Percentiles rank a stretch among this genome's conserved stretches.
Evolutionary conservation across 1,140 invertebrate species (phyloP).

Genomic region (Aradophagus sp.): DNA sequence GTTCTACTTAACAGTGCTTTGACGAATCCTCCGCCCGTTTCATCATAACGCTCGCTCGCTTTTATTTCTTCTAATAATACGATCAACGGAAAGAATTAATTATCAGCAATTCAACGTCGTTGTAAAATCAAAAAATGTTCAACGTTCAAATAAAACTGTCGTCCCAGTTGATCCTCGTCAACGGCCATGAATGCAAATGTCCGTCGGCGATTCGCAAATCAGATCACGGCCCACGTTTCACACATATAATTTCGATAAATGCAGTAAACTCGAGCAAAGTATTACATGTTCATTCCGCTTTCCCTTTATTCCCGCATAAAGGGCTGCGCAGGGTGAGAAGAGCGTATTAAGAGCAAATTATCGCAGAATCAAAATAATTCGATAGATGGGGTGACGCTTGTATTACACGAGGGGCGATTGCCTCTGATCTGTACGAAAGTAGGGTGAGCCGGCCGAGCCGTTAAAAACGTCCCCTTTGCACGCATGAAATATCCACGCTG

Average conservation of each 20-base stretch:
- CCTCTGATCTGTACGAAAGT: constrained; percentile 55
- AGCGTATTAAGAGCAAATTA: constrained; percentile 71
- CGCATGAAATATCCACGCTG: constrained; percentile 44
- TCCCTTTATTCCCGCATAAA: constrained; percentile 45
- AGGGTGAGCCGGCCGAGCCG: constrained; percentile 40
- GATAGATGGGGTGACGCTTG: constrained; percentile 66
- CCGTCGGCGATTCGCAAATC: constrained; percentile 25
- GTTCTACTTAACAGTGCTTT: too few relatives aligned
- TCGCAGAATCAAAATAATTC: constrained; percentile 75
- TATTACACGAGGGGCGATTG: constrained; percentile 62
- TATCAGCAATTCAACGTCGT: too few relatives aligned
- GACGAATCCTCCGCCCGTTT: too few relatives aligned
- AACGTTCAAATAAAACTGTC: too few relatives aligned
- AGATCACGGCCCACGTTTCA: constrained; percentile 31
- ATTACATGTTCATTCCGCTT: constrained; percentile 43
- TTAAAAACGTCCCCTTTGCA: constrained; percentile 61
- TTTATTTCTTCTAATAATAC: too few relatives aligned
- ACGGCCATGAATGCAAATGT: too few relatives aligned
- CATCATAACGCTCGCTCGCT: too few relatives aligned
- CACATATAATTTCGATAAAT: constrained; percentile 49
- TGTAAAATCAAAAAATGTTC: too few relatives aligned
- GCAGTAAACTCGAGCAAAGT: constrained; percentile 37
- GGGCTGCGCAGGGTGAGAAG: constrained; percentile 50
- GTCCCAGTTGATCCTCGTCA: too few relatives aligned
- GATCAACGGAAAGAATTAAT: too few relatives aligned